Evolutionary conservation across 2,113 vertebrate genomes (phyloP).

Genomic region (Rostratula benghalensis): DNA sequence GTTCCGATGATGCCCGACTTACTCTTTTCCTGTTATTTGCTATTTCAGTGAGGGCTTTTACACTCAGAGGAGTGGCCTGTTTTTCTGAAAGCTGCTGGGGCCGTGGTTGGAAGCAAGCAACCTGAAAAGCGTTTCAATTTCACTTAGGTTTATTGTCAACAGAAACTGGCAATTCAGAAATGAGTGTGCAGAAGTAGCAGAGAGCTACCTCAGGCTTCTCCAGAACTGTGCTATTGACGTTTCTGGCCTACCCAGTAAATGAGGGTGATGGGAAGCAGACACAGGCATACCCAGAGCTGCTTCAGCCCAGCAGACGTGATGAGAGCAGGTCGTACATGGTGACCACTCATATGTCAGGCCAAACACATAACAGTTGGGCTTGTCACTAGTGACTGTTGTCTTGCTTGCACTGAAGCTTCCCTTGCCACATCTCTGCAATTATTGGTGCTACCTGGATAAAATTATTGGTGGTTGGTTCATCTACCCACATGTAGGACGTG

Average conservation of each 20-base stretch:
- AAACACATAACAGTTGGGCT: not conserved
- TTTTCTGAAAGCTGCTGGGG: not conserved
- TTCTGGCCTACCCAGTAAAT: not conserved
- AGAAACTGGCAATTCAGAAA: not conserved
- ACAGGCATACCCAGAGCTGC: not conserved
- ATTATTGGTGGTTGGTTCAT: not conserved
- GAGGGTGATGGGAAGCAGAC: not conserved
- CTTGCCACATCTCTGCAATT: not conserved
- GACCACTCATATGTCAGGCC: not conserved
- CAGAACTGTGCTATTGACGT: not conserved
- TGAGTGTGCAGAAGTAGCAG: not conserved
- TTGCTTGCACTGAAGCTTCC: not conserved
- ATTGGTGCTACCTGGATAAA: not conserved
- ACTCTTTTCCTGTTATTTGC: not conserved
- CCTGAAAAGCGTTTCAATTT: not conserved
- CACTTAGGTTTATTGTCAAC: not conserved
- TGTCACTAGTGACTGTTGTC: not conserved
- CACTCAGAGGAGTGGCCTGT: not conserved
- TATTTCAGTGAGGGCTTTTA: not conserved
- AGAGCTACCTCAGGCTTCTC: not conserved
- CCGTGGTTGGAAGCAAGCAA: not conserved
- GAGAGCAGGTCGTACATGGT: accelerated
- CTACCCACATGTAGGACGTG: accelerated
- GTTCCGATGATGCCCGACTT: not conserved
- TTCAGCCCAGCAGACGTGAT: accelerated